Evolutionary conservation across 2,113 vertebrate genomes (phyloP), one percentile per base, ranked within the genome.

Genomic region (Spea multiplicata): DNA sequence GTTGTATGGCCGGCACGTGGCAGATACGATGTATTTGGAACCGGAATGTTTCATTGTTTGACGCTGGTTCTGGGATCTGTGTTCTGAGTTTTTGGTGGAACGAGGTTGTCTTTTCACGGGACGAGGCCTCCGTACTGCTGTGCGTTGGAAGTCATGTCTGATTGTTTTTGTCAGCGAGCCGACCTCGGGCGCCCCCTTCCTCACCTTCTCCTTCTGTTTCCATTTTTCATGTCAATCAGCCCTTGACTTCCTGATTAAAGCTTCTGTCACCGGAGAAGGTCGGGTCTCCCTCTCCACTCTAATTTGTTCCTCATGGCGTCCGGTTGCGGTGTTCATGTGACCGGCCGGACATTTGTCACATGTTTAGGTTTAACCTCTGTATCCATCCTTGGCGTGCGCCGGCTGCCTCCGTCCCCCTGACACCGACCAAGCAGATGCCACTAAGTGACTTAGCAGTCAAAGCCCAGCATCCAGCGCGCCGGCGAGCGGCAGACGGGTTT

Each of bases 191-290:
- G 91, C 88, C 89, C 91, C 90, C 91, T 92, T 94, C 90, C 91
- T 91, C 91, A 90, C 91, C 92, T 87, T 91, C 89, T 91, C 91
- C 91, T 93, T 94, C 93, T 94, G 93, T 92, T 94, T 93, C 93
- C 90, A 93, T 93, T 93, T 94, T 93, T 91, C 91, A 92, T 92
- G 93, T 93, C 93, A 93, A 93, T 93, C 93, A 92, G 91, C 88
- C 92, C 91, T 90, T 94, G 91, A 93, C 92, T 93, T 93, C 90
- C 92, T 93, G 91, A 94, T 93, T 93, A 94, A 93, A 93, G 91
- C 92, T 89, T 91, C 93, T 92, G 91, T 93, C 92, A 93, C 91
- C 89, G 87, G 83, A 90, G 89, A 90, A 88, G 89, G 85, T 86
- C 84, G 86, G 88, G 89, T 88, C 89, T 87, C 87, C 90, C 88